Evolutionary conservation across 2,113 vertebrate genomes (phyloP), one percentile per base, ranked within the genome.

Genomic region (Melierax canorus): DNA sequence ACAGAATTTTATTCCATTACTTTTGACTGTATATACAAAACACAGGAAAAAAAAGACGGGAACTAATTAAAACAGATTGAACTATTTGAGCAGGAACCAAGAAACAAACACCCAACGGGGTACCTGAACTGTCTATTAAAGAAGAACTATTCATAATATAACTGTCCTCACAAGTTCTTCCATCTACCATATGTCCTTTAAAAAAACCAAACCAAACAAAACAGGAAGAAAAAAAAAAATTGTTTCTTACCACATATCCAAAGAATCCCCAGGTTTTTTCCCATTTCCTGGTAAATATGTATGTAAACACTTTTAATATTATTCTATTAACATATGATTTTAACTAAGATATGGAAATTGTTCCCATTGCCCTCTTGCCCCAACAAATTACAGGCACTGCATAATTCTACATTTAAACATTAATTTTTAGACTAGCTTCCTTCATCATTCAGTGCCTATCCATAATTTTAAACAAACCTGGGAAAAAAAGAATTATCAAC

Each of bases 11-110:
- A 82, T 72, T 72, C 38, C 20, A 30, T 73, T 83, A 53, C 32
- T 46, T 90, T 80, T 94, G 67, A 76, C 51, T 59, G 13, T 63
- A 26, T 66, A 68, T n/a, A 63, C 22, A 85, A 86, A 90, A 86
- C 15, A 59, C 3, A 11, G 38, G 48, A 6, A 50, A 66, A 86
- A 22, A 22, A 66, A 76, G 29, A 63, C 11, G 78, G 41, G 45
- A 86, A 76, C 19, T 88, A 90, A 94, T 92, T 95, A 86, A 73
- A 96, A 76, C 30, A 73, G 66, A 82, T 50, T 48, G 43, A 91
- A 85, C 23, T 85, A 30, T 72, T 78, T 92, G 77, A 94, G 38
- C 19, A 88, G 78, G 36, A 79, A 92, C 7, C 6, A 64, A 74
- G 73, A 85, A 96, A 79, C 10, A 73, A 92, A 86, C 23, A 92